Percentiles rank a stretch among this genome's conserved stretches.
Conservation (phyloP, 2,888 invertebrate genomes). For the Scaeva pyrastri region DNA sequence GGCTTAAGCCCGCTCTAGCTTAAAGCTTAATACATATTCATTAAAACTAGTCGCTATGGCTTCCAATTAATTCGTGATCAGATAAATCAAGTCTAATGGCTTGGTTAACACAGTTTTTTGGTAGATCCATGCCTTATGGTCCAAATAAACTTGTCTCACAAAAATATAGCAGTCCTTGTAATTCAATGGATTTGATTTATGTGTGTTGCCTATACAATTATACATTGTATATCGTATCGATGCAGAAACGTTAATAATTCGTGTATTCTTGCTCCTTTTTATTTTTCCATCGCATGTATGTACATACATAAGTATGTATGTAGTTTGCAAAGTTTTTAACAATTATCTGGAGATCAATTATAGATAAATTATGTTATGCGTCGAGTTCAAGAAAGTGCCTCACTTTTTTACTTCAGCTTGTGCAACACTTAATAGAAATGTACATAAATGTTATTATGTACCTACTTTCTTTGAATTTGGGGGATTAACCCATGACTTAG, state of each 20-base stretch:
- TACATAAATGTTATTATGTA: neutral
- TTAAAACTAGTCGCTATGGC: conserved; percentile 20
- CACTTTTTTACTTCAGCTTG: neutral
- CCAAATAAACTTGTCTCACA: conserved; percentile 12
- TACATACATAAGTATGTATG: too few relatives aligned
- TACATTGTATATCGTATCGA: too few relatives aligned
- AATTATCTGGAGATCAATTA: neutral
- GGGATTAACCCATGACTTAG: too few relatives aligned
- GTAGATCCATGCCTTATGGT: neutral
- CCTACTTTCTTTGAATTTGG: too few relatives aligned
- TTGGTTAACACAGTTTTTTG: conserved; percentile 14
- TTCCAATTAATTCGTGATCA: conserved; percentile 33
- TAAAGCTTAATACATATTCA: neutral
- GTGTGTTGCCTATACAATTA: too few relatives aligned
- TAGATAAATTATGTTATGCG: neutral
- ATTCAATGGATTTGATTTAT: conserved; percentile 2
- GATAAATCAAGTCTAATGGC: conserved; percentile 28
- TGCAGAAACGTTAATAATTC: neutral
- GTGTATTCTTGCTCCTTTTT: conserved; percentile 1
- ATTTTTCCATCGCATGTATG: conserved; percentile 8
- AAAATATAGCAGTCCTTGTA: conserved; percentile 25
- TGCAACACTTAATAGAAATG: neutral
- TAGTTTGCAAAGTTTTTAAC: neutral
- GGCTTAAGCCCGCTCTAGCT: neutral
- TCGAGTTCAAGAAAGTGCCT: neutral